Conservation (phyloP, 2,888 invertebrate species). For the Cheilosia scutellata region DNA sequence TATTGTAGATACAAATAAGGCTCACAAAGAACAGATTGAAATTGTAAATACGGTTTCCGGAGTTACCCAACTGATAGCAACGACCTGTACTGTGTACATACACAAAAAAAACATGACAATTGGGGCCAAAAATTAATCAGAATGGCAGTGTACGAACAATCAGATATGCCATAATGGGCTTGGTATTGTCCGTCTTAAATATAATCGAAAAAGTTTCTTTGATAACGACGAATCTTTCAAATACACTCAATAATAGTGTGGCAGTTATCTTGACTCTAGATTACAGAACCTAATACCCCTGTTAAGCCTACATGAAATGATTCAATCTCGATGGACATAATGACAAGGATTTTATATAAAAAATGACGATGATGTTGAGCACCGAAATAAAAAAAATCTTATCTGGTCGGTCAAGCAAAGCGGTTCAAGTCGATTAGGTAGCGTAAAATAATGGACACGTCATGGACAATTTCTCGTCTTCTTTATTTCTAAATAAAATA, state of each 20-base stretch:
- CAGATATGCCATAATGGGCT: background rate
- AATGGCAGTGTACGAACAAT: background rate
- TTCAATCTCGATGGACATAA: background rate
- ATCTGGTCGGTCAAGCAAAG: constrained; percentile 15
- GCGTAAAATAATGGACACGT: constrained; percentile 33
- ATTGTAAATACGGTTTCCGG: background rate
- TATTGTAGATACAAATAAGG: background rate
- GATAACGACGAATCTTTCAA: background rate
- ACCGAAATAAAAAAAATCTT: constrained; percentile 5
- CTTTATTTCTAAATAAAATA: background rate
- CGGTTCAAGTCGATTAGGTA: constrained; percentile 3
- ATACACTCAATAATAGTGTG: background rate
- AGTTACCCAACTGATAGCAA: too few relatives aligned
- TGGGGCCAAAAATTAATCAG: too few relatives aligned
- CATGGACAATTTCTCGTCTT: background rate
- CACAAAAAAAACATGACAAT: too few relatives aligned
- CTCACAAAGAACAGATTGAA: background rate
- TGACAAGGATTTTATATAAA: background rate
- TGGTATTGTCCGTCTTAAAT: background rate
- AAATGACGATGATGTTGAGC: background rate
- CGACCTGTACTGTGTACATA: too few relatives aligned
- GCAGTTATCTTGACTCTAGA: constrained; percentile 39
- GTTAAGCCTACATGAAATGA: background rate
- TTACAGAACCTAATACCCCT: constrained; percentile 9
- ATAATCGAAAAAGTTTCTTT: background rate